A percentile compares a stretch with the other conserved stretches of the same genome.
These are phyloP conservation scores for Lagorchestes hirsutus DNA, from an alignment of 2,797 vertebrate species.

Conservation along the genomic window DNA sequence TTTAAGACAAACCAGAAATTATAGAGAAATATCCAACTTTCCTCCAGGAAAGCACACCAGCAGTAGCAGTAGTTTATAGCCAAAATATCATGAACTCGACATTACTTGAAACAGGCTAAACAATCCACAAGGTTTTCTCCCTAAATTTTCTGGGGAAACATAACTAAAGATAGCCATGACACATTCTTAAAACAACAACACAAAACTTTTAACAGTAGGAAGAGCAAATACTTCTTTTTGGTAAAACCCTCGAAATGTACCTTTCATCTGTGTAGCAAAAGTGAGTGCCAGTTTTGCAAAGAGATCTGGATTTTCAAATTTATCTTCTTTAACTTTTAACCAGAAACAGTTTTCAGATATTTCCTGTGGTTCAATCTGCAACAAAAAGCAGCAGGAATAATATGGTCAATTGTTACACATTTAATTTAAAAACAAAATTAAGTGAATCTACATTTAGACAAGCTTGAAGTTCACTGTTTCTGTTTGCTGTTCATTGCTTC, in stretches of 20 bases:
- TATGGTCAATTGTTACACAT: constrained; percentile 36
- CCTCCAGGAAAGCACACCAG: not conserved
- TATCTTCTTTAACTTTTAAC: constrained; percentile 97
- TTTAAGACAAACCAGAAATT: constrained; percentile 34
- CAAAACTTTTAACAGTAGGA: not conserved
- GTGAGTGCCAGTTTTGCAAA: constrained; percentile 93
- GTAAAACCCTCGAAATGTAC: constrained; percentile 84
- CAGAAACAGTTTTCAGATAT: constrained; percentile 98
- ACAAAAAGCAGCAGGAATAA: constrained; percentile 69
- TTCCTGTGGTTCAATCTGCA: constrained; percentile 97
- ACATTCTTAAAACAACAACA: not conserved
- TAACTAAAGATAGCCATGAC: not conserved
- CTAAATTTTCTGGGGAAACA: not conserved
- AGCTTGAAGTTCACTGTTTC: constrained; percentile 30
- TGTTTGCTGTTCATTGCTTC: constrained; percentile 16
- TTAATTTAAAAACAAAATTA: constrained; percentile 46
- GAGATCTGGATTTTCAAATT: constrained; percentile 95
- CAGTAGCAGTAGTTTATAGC: not conserved
- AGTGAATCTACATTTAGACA: constrained; percentile 1
- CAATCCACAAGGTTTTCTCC: constrained; percentile 16
- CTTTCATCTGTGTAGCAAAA: constrained; percentile 96
- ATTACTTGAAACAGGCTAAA: not conserved
- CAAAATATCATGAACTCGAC: not conserved
- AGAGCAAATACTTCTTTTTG: constrained; percentile 16
- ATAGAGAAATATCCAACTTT: not conserved